Base-by-base conservation (phyloP, 1,140 invertebrate genomes). In the Cotesia vestalis region DNA sequence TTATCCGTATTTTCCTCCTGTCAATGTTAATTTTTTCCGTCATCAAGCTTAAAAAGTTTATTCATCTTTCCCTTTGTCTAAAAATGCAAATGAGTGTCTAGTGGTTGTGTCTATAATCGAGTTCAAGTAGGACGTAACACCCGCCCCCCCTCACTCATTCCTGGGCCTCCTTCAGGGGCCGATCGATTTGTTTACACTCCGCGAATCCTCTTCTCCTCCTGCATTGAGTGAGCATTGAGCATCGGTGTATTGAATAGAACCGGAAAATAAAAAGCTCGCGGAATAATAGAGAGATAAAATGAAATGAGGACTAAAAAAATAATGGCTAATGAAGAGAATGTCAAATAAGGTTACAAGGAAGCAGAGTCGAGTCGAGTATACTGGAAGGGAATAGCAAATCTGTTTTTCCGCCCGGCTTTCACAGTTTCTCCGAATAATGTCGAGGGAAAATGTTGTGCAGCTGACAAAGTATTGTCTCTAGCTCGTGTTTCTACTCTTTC, bases 71-170 rank as follows among this genome's bases (percentile, higher is more conserved):
- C 46, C 38, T 64, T 64, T 40, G 17, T 40, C 62, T 40, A 12
- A 36, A 40, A 64, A 46, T 64, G 62, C 38, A 64, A 64, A 64
- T 64, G 62, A 64, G 62, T 64, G 62, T 38, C 62, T 64, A 64
- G 34, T 40, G 46, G 17, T 64, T 64, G 62, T 64, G 36, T 36
- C 38, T 63, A 14, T 63, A 63, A 63, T 63, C 61, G 34, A 63
- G 35, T 63, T 34, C n/a, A 36, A 36, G n/a, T 38, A 14, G 4
- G 9, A 36, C 61, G 20, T 57, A 57, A 6, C 40, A 46, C 6
- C n/a, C n/a, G n/a, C n/a, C 4, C 9, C 3, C 11, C 11, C 40
- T 46, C 6, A 11, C 40, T 46, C 40, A 11, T 61, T 46, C 2
- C 5, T 46, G 40, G 40, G 6, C 11, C 40, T 46, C 5, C 40